Evolutionary conservation across 2,113 vertebrate genomes (phyloP), one percentile per base, ranked within the genome.

Genomic region (Xerus inauris): DNA sequence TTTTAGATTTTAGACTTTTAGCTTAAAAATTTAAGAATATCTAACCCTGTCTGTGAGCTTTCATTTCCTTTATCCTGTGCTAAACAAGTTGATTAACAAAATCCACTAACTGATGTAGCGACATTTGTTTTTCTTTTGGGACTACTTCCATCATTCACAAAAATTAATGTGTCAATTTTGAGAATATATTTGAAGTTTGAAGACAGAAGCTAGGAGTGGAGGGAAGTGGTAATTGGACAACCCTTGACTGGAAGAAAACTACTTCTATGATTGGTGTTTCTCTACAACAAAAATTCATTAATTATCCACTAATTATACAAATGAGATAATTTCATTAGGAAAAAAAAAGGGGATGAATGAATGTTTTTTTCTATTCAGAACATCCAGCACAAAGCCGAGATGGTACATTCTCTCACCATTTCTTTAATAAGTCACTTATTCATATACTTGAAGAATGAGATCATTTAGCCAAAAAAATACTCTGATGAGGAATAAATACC

Each of bases 311-410:
- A 96, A 95, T 93, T 89, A 69, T 38, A 89, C 96, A 97, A 73
- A 81, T 97, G 96, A 97, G 38, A 89, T 97, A 96, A 93, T 97
- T 98, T 91, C 67, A 72, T n/a, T 89, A 57, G 64, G 17, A 97
- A 97, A 97, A 97, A 97, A 97, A 97, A 97, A 73, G 93, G n/a
- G 85, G 38, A 93, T 97, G 88, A 98, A 94, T 95, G 94, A 65
- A 42, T 90, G 71, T 96, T 96, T 97, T 97, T 92, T 89, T 94
- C 62, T 87, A 94, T 96, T 93, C 69, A 95, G 90, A 96, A 81
- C 92, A 79, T n/a, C 14, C 19, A 83, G 72, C 71, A 98, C 96
- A 97, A 97, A 97, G 67, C 91, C 6, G 32, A 20, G 94, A 83
- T 96, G 87, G 90, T 35, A 83, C 89, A 62, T n/a, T 97, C 85